phyloP scores from a whole-genome alignment of 2,888 invertebrate genomes.

The Apodemia hepburni region DNA sequence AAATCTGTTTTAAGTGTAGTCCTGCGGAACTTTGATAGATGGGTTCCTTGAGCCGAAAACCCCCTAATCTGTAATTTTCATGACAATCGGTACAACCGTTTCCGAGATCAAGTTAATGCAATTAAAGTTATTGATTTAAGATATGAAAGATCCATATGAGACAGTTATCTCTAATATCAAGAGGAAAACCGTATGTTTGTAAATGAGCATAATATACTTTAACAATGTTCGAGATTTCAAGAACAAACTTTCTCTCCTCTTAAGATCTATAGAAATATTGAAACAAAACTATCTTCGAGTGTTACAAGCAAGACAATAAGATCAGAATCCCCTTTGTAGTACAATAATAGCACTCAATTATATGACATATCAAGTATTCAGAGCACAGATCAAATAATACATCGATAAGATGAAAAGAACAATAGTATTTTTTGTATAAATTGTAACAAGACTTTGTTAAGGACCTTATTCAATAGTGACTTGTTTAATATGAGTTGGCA shows the following conservation, averaged over 20 bases:
- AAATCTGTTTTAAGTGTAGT: no score
- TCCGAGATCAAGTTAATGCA: no score
- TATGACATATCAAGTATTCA: constrained; percentile 11
- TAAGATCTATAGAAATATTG: constrained; percentile 4
- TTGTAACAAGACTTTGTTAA: constrained; percentile 2
- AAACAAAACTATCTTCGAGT: constrained; percentile 8
- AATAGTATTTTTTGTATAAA: constrained; percentile 12
- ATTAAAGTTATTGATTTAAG: no score
- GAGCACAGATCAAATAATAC: constrained; percentile 13
- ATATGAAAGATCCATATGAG: no score
- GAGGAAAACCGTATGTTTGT: no score
- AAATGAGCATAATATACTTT: no score
- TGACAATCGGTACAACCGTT: no score
- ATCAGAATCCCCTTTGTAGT: constrained; percentile 9
- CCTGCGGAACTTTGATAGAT: no score
- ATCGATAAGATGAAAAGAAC: constrained; percentile 13
- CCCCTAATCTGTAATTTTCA: no score
- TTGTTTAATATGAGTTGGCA: no score
- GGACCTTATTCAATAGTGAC: not conserved
- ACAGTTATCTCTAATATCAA: no score
- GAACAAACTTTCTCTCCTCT: constrained; percentile 1
- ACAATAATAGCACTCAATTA: constrained; percentile 10
- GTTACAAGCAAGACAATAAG: constrained; percentile 12
- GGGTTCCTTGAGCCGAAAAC: no score
- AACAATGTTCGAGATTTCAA: not conserved